Percentiles rank a stretch among this genome's conserved stretches.
phyloP scores from a whole-genome alignment of 92 coral and sea anemone species.

The Desmophyllum pertusum region DNA sequence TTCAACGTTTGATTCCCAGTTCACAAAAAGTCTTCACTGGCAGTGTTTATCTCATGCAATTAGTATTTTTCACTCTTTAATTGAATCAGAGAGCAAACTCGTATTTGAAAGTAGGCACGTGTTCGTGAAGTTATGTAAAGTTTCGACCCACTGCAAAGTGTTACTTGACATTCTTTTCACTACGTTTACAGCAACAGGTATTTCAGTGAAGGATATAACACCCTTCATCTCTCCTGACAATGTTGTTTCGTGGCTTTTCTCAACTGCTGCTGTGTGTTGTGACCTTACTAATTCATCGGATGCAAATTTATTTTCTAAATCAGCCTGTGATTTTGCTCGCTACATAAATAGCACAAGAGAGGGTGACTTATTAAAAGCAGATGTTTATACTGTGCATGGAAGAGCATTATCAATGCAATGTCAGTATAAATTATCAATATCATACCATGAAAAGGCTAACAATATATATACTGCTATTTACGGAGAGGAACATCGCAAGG shows the following conservation, averaged over 20 bases:
- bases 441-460: neutral
- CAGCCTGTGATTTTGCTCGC: neutral
- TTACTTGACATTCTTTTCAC: neutral
- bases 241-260: constrained; percentile 16
- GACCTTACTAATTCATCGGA: neutral
- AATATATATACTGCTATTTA: neutral
- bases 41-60: neutral
- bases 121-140: neutral
- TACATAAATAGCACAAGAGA: neutral
- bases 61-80: neutral
- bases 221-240: neutral
- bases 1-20: neutral
- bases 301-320: constrained; percentile 11
- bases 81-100: neutral
- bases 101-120: neutral
- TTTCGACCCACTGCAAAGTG: constrained; percentile 13
- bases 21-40: too few species aligned
- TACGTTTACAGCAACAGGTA: too few species aligned
- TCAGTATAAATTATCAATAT: constrained; percentile 4
- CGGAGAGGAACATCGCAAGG: neutral
- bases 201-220: neutral
- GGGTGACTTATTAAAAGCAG: neutral
- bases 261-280: neutral
- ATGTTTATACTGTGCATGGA: neutral
- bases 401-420: neutral